These are phyloP conservation scores for Perccottus glenii DNA, from an alignment of 2,113 vertebrate species.

Conservation along the genomic window DNA sequence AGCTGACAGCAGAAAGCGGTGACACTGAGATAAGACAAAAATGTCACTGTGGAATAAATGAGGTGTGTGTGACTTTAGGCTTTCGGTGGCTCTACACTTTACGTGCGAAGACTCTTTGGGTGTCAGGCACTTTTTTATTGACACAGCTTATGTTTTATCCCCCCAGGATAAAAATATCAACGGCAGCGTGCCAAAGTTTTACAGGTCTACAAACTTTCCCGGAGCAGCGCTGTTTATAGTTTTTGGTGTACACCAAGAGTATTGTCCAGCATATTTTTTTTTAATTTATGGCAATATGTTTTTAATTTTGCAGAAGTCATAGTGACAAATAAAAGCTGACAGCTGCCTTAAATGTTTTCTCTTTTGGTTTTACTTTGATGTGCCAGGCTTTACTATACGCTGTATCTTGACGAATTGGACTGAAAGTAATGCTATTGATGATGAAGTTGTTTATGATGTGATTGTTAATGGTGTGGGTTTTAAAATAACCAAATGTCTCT, in stretches of 20 bases:
- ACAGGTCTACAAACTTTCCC: neutral
- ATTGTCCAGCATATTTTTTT: constrained; percentile 20
- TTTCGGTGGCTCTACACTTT: neutral
- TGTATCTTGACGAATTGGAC: constrained; percentile 5
- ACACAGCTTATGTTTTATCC: constrained; percentile 10
- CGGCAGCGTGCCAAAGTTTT: neutral
- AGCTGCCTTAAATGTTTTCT: neutral
- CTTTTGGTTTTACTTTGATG: neutral
- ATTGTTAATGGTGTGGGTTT: constrained; percentile 4
- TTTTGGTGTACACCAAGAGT: neutral
- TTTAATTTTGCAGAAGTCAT: constrained; percentile 19
- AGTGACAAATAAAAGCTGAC: neutral
- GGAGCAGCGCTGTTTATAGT: neutral
- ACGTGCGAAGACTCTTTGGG: neutral
- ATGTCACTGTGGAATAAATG: neutral
- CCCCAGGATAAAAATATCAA: constrained; percentile 12
- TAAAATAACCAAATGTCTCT: constrained; percentile 1
- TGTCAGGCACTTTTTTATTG: neutral
- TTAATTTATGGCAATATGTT: constrained; percentile 17
- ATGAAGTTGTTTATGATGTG: constrained; percentile 1
- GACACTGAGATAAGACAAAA: constrained; percentile 12
- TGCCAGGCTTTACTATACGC: neutral
- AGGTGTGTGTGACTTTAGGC: neutral
- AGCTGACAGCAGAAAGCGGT: constrained; percentile 1
- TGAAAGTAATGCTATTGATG: constrained; percentile 10